Percentiles rank a stretch among this genome's conserved stretches.
phyloP scores from a whole-genome alignment of 2,888 invertebrate genomes.

The Leptopilina syphax region DNA sequence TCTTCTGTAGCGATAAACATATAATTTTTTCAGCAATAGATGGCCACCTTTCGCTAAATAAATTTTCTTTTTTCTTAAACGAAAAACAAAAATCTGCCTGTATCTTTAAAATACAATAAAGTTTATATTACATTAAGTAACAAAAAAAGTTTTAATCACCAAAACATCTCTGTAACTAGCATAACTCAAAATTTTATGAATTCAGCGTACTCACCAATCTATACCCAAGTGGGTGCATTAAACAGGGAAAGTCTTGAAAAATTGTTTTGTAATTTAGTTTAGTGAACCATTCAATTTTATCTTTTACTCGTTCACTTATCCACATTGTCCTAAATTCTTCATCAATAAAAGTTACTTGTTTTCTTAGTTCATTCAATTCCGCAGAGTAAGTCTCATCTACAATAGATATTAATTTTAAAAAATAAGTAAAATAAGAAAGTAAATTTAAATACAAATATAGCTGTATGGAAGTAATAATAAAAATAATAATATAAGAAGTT shows the following conservation, averaged over 20 bases:
- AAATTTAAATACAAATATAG: too few species aligned
- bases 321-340: not conserved
- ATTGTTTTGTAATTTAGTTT: not conserved
- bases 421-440: too few species aligned
- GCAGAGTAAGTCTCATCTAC: not conserved
- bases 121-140: too few species aligned
- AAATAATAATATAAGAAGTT: too few species aligned
- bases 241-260: not conserved
- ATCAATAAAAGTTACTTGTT: not conserved
- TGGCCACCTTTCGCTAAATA: not conserved
- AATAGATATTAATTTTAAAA: not conserved
- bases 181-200: not conserved
- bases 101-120: conserved; percentile 1
- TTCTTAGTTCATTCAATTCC: not conserved
- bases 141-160: too few species aligned
- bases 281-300: not conserved
- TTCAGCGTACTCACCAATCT: not conserved
- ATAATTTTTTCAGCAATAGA: conserved; percentile 1
- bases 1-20: not conserved
- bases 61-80: not conserved
- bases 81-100: not conserved
- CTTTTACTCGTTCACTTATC: not conserved
- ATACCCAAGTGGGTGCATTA: not conserved
- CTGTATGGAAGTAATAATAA: too few species aligned
- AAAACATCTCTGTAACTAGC: not conserved